Evolutionary conservation across 2,797 vertebrate genomes (phyloP), one percentile per base, ranked within the genome.

Genomic region (Acrossocheilus fasciatus): DNA sequence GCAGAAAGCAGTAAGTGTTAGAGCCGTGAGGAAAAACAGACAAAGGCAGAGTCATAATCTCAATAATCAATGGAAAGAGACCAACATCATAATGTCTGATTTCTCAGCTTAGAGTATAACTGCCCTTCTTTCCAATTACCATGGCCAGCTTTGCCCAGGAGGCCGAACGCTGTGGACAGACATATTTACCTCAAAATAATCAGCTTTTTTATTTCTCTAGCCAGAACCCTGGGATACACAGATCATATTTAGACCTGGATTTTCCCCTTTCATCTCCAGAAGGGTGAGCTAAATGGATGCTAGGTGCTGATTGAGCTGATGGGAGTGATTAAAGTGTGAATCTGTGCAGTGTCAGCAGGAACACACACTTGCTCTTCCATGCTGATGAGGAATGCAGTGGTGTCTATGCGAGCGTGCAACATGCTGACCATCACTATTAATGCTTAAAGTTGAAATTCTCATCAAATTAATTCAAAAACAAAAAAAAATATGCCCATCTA

Each of bases 191-290:
- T 82, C 82, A 47, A 39, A 87, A 82, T 84, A 81, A 90, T 90
- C 81, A 79, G 68, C 89, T 88, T 90, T 36, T 82, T 87, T 89
- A 90, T 90, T 89, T 85, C 80, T 86, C 62, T 69, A 69, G 75
- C 68, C 30, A 66, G 50, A 84, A 81, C 34, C 41, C 34, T 54
- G 70, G 79, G 45, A 85, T 82, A 74, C 14, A 9, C 80, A 66
- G 57, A 70, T 82, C 84, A 57, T 75, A 85, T 76, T 88, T 87
- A 82, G 76, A 66, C 77, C 81, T 83, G 81, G 57, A 78, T 74
- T 81, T 69, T 30, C 43, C 47, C n/a, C 82, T 82, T 84, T 83
- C 76, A 43, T 76, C 52, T 30, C 50, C 66, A 84, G 74, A 81
- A 72, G 84, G 50, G 17, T 23, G 34, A 36, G 74, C 64, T 85